Evolutionary conservation across 2,888 invertebrate genomes (phyloP).

Genomic region (Megaustenia siamemsis): DNA sequence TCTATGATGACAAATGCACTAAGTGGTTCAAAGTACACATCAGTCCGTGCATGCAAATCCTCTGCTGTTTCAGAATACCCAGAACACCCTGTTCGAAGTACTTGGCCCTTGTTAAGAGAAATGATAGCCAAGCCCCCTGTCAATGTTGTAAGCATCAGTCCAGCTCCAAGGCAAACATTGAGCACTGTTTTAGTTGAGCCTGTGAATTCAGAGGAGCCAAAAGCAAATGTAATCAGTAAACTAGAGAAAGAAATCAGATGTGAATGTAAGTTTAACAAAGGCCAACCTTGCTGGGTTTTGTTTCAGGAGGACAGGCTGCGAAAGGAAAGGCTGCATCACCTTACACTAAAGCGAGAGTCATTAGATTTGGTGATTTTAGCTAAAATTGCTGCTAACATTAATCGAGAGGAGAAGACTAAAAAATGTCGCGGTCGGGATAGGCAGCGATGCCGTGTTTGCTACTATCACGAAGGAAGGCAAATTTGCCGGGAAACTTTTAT

Average conservation of each 20-base stretch:
- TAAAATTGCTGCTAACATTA: slow-evolving; percentile 47
- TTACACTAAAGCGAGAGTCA: slow-evolving; percentile 39
- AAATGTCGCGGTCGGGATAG: slow-evolving; percentile 9
- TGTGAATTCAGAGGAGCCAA: slow-evolving; percentile 21
- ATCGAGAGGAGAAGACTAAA: slow-evolving; percentile 35
- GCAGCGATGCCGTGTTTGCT: slow-evolving; percentile 32
- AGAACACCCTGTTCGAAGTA: slow-evolving; percentile 20
- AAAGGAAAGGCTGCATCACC: slow-evolving; percentile 44
- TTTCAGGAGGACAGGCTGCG: slow-evolving; percentile 36
- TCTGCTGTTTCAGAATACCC: not conserved
- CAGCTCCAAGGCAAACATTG: slow-evolving; percentile 33
- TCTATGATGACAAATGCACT: slow-evolving; percentile 30
- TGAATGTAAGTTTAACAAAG: slow-evolving; percentile 42
- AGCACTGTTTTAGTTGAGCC: slow-evolving; percentile 28
- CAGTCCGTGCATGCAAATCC: not conserved
- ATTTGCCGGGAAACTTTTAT: slow-evolving; percentile 45
- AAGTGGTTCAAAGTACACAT: slow-evolving; percentile 24
- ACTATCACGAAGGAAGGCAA: slow-evolving; percentile 36
- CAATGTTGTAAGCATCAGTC: slow-evolving; percentile 18
- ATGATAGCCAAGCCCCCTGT: slow-evolving; percentile 34
- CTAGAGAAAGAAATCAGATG: slow-evolving; percentile 47
- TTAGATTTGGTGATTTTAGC: slow-evolving; percentile 45
- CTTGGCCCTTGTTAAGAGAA: slow-evolving; percentile 35
- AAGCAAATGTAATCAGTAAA: slow-evolving; percentile 26
- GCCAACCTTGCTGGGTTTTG: slow-evolving; percentile 48